Percentiles rank a stretch among this genome's conserved stretches.
Evolutionary conservation across 2,113 vertebrate species (phyloP).

Genomic region (Stegastes partitus): DNA sequence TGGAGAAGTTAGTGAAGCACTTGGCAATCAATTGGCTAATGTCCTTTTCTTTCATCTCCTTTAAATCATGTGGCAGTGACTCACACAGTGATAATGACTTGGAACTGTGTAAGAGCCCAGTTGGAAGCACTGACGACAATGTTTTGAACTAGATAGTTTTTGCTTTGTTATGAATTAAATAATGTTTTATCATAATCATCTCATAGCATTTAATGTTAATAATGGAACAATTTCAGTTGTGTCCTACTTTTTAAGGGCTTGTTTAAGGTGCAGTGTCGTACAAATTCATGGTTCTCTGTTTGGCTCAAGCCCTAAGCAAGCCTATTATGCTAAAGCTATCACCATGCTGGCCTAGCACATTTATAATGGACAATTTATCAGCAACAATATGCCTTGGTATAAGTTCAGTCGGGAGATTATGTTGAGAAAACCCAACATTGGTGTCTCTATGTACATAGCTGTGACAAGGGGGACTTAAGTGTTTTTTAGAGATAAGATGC

Average conservation of each 20-base stretch:
- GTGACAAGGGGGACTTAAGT: slow-evolving; percentile 11
- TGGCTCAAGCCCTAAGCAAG: not conserved
- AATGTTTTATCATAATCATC: not conserved
- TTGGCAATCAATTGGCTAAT: not conserved
- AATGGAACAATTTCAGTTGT: not conserved
- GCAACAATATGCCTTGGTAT: not conserved
- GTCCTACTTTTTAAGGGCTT: not conserved
- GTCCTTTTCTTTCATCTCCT: slow-evolving; percentile 5
- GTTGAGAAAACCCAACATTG: not conserved
- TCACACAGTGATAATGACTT: slow-evolving; percentile 13
- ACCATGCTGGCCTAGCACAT: not conserved
- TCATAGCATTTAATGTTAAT: not conserved
- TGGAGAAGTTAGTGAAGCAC: slow-evolving; percentile 16
- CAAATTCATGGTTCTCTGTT: not conserved
- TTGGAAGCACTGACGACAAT: not conserved
- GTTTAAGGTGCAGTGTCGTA: not conserved
- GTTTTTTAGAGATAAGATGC: slow-evolving; percentile 2
- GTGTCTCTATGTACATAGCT: slow-evolving; percentile 19
- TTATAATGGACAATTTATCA: slow-evolving; percentile 13
- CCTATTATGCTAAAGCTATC: not conserved
- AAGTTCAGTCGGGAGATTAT: slow-evolving; percentile 14
- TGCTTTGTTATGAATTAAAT: not conserved
- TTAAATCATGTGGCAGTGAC: slow-evolving; percentile 15
- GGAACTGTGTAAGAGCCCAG: slow-evolving; percentile 12
- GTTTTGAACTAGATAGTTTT: not conserved